Percentiles rank a stretch among this genome's conserved stretches.
Conservation (phyloP, 2,797 vertebrate species). For the Premnoplex brunnescens region DNA sequence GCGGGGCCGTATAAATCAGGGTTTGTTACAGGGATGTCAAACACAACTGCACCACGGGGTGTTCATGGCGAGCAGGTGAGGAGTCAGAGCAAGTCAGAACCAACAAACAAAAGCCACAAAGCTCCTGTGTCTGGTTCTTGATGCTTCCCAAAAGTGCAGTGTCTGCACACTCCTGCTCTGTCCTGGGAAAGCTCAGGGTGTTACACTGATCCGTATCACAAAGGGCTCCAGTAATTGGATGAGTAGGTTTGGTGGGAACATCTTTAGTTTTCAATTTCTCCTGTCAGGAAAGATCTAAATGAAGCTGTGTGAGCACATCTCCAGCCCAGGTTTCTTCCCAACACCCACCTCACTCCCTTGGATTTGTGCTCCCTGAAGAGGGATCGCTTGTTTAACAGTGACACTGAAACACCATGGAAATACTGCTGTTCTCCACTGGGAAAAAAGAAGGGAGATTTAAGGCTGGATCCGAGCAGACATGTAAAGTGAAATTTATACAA, state of each 20-base stretch:
- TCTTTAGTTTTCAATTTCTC: neutral
- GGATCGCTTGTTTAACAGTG: neutral
- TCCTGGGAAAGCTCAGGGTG: neutral
- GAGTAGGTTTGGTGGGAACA: neutral
- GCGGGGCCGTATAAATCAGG: slow-evolving; percentile 13
- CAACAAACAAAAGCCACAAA: slow-evolving; percentile 44
- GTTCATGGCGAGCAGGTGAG: slow-evolving; percentile 32
- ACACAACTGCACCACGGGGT: neutral
- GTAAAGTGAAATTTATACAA: neutral
- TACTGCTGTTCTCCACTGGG: neutral
- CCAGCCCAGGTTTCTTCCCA: neutral
- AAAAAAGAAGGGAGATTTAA: neutral
- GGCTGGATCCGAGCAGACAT: neutral
- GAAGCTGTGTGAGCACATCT: neutral
- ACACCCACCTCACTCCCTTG: neutral
- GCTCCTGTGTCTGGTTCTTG: slow-evolving; percentile 25
- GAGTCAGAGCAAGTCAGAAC: slow-evolving; percentile 41
- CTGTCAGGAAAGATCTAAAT: neutral
- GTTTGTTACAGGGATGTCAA: neutral
- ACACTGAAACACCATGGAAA: neutral
- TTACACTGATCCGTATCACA: slow-evolving; percentile 16
- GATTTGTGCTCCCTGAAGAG: neutral
- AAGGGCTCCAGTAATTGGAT: slow-evolving; percentile 4
- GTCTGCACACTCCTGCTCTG: neutral
- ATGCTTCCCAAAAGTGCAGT: slow-evolving; percentile 16